A percentile compares a stretch with the other conserved stretches of the same genome.
Conservation (phyloP, 2,113 vertebrate species). For the Cygnus atratus region DNA sequence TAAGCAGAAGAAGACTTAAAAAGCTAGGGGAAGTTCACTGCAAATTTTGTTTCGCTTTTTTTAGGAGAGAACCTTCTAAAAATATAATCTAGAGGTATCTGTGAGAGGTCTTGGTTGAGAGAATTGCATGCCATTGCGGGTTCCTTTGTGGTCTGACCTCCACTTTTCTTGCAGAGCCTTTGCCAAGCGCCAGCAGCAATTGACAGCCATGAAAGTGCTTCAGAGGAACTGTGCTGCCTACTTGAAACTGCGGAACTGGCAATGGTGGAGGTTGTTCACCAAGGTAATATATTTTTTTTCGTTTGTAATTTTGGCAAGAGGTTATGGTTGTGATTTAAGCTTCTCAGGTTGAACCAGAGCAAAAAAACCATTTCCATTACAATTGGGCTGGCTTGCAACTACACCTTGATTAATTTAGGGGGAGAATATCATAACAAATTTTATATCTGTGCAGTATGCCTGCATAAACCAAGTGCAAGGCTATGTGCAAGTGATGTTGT, state of each 20-base stretch:
- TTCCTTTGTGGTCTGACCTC: background rate
- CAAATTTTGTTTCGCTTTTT: background rate
- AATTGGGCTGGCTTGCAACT: background rate
- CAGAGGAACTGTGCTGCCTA: slow-evolving; percentile 99
- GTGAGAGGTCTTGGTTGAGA: background rate
- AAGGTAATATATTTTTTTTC: slow-evolving; percentile 79
- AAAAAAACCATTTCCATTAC: background rate
- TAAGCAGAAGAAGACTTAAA: background rate
- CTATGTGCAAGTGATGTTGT: background rate
- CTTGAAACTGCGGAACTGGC: slow-evolving; percentile 97
- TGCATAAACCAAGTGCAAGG: background rate
- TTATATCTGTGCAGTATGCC: background rate
- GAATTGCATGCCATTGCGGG: background rate
- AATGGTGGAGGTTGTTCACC: slow-evolving; percentile 99
- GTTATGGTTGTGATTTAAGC: background rate
- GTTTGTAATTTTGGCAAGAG: background rate
- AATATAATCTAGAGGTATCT: background rate
- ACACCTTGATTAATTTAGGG: background rate
- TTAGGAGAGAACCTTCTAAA: background rate
- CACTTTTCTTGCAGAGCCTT: slow-evolving; percentile 83
- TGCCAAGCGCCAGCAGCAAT: slow-evolving; percentile 93
- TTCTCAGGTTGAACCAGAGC: background rate
- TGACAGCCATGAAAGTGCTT: slow-evolving; percentile 97
- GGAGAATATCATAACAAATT: background rate
- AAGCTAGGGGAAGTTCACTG: background rate